These are phyloP conservation scores for Mormoops blainvillei DNA, from an alignment of 2,113 vertebrate species.

Conservation along the genomic window DNA sequence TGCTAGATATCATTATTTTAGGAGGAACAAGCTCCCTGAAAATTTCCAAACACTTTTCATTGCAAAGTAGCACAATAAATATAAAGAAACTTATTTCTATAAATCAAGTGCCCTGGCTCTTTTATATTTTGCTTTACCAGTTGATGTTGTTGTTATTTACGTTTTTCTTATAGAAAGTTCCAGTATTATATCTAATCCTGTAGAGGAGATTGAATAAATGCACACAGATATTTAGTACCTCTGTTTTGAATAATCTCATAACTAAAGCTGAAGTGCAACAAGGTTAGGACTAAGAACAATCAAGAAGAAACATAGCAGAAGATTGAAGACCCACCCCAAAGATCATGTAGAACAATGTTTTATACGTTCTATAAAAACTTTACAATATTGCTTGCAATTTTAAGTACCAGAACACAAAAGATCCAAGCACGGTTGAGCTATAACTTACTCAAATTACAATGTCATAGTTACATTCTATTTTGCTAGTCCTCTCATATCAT, in stretches of 20 bases:
- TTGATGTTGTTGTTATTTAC: not conserved
- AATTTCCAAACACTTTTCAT: not conserved
- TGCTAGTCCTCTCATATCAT: not conserved
- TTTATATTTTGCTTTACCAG: not conserved
- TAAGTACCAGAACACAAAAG: not conserved
- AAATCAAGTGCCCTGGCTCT: not conserved
- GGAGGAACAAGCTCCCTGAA: not conserved
- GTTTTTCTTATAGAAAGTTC: not conserved
- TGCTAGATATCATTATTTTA: not conserved
- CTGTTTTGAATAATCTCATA: slow-evolving; percentile 2
- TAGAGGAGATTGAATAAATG: not conserved
- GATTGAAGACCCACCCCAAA: not conserved
- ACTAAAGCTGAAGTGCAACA: not conserved
- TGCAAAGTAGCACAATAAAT: not conserved
- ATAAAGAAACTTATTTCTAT: not conserved
- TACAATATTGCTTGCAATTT: not conserved
- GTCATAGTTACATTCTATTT: not conserved
- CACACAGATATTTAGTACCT: not conserved
- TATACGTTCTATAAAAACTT: not conserved
- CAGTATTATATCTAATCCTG: not conserved
- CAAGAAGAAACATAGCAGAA: not conserved
- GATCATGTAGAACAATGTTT: not conserved
- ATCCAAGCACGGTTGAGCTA: not conserved
- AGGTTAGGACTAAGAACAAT: not conserved
- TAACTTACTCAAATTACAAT: not conserved